Evolutionary conservation across 2,797 vertebrate species (phyloP).

Genomic region (Gobionotothen gibberifrons): DNA sequence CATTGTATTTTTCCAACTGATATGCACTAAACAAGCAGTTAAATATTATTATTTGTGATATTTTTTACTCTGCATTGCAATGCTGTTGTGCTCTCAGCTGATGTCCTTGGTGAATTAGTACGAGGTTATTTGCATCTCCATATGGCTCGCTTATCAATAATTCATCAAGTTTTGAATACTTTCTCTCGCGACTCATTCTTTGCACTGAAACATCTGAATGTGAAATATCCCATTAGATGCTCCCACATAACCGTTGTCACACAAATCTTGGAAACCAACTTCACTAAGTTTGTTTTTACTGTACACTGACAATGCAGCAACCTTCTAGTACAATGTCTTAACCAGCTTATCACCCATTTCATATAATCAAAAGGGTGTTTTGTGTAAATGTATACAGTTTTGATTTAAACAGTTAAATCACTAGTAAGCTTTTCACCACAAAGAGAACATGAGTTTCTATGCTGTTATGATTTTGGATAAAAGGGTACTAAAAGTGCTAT

Average conservation of each 20-base stretch:
- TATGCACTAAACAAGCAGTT: not conserved
- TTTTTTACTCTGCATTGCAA: slow-evolving; percentile 54
- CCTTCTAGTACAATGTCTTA: not conserved
- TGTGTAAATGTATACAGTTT: not conserved
- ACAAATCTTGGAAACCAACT: not conserved
- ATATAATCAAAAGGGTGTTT: not conserved
- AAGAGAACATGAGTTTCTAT: not conserved
- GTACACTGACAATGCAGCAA: not conserved
- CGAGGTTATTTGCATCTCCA: slow-evolving; percentile 73
- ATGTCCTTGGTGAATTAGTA: slow-evolving; percentile 63
- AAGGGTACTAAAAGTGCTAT: too few species aligned
- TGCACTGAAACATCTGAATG: slow-evolving; percentile 11
- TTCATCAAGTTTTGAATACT: slow-evolving; percentile 62
- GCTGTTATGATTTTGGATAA: not conserved
- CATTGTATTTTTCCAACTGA: not conserved
- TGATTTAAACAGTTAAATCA: not conserved
- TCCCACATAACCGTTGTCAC: not conserved
- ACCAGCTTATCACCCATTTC: not conserved
- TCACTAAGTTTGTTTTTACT: not conserved
- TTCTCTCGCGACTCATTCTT: slow-evolving; percentile 33
- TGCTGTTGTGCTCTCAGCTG: slow-evolving; percentile 54
- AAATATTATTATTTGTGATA: slow-evolving; percentile 1
- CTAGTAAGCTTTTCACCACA: not conserved
- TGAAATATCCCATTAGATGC: not conserved
- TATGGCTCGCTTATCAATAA: slow-evolving; percentile 71